Evolutionary conservation across 1,140 invertebrate species (phyloP).

Genomic region (Neodiprion lecontei): DNA sequence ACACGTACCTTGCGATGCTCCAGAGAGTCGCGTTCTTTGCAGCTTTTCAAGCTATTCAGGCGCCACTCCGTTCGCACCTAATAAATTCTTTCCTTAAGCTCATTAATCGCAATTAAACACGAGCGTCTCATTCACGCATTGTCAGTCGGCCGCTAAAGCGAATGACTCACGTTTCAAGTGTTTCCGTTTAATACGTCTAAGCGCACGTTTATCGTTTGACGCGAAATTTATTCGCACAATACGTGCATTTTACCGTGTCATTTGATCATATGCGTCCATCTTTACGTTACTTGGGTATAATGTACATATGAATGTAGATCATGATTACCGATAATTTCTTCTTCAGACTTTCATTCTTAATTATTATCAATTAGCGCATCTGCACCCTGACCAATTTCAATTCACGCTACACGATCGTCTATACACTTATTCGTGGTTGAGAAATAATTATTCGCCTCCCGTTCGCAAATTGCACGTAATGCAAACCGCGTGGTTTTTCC

Average conservation of each 20-base stretch:
- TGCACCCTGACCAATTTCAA: too few relatives aligned
- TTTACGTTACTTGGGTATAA: background rate
- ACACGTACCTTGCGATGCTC: too few relatives aligned
- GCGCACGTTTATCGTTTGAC: constrained; percentile 37
- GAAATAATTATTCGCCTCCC: background rate
- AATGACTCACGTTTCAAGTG: constrained; percentile 39
- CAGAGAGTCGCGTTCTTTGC: background rate
- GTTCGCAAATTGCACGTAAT: background rate
- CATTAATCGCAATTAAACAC: constrained; percentile 38
- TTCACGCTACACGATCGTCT: too few relatives aligned
- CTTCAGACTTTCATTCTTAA: too few relatives aligned
- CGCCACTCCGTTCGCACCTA: background rate
- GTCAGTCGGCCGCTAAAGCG: constrained; percentile 29
- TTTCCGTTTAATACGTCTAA: constrained; percentile 9
- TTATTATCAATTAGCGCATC: too few relatives aligned
- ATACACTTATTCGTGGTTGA: too few relatives aligned
- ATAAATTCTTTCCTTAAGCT: constrained; percentile 19
- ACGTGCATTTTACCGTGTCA: background rate
- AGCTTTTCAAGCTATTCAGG: background rate
- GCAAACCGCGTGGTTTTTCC: background rate
- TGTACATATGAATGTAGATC: background rate
- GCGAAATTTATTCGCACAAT: constrained; percentile 15
- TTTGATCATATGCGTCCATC: background rate
- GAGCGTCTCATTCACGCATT: constrained; percentile 38
- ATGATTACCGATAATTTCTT: too few relatives aligned